Percentiles rank a stretch among this genome's conserved stretches.
Conservation (phyloP, 2,113 vertebrate species). For the Psittacula cyanocephala region DNA sequence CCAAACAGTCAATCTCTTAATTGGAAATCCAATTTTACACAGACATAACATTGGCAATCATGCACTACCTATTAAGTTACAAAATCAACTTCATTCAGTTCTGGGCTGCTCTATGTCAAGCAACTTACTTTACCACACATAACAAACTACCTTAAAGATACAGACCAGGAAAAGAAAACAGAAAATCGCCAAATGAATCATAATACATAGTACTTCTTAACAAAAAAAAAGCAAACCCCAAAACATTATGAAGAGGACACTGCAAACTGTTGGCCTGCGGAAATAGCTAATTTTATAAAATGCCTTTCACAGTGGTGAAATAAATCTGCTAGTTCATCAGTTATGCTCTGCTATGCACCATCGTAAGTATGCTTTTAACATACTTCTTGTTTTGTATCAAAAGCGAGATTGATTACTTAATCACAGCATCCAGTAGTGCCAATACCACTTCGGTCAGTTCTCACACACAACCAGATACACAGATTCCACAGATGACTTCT, state of each 20-base stretch:
- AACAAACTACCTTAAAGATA: not conserved
- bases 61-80: not conserved
- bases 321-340: not conserved
- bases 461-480: not conserved
- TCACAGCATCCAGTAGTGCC: not conserved
- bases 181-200: not conserved
- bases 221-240: not conserved
- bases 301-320: not conserved
- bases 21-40: not conserved
- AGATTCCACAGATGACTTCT: not conserved
- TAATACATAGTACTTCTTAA: not conserved
- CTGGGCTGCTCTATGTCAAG: not conserved
- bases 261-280: not conserved
- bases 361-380: not conserved
- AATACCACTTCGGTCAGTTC: not conserved
- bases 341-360: not conserved
- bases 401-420: not conserved
- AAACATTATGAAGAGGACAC: not conserved
- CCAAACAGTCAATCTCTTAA: not conserved
- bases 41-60: not conserved
- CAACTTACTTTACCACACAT: rapidly evolving
- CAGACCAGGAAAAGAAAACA: not conserved
- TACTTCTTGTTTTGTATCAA: not conserved
- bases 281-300: not conserved
- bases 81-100: not conserved